Base-by-base conservation (phyloP, 1,140 invertebrate species). In the Pteromalus puparum region DNA sequence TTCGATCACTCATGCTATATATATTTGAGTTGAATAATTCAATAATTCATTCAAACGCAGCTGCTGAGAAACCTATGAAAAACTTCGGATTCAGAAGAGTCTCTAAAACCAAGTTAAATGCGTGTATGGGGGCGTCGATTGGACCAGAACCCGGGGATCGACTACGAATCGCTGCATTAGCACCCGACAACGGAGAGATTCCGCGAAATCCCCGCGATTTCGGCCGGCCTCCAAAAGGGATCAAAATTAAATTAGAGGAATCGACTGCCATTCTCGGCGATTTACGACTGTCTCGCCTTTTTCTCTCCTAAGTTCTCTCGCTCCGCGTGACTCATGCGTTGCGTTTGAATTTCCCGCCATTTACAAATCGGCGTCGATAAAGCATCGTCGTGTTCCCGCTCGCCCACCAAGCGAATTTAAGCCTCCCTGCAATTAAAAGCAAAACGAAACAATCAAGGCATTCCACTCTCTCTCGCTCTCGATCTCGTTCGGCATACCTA, bases 221-320 rank as follows among this genome's bases (percentile, higher is more conserved):
- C 30, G 53, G 48, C 26, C 26, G 30, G 21, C 26, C 28, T 78
- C 74, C 70, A 70, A 24, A 34, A 61, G 46, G 76, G 76, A 84
- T 84, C 82, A 65, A 79, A 84, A 84, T 84, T 84, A 84, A 84
- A 84, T 84, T 84, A 84, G 82, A 84, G 76, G 76, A 65, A 79
- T 84, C 67, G 76, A 83, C 24, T 79, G 68, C 46, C 38, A 48
- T 26, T 30, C 18, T 7, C 24, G 7, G 76, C 68, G 76, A 84
- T 79, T 84, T 84, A 84, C 76, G 68, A 79, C 82, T 83, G 30
- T 34, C 30, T 34, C 30, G 26, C 65, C n/a, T 70, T 77, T 78
- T 70, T 78, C 10, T 38, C 80, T 61, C 24, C n/a, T n/a, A n/a
- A n/a, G n/a, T n/a, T 77, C 72, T 34, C 30, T 34, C 30, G 30